A percentile compares a stretch with the other conserved stretches of the same genome.
Evolutionary conservation across 2,888 invertebrate genomes (phyloP).

Genomic region (Himalopsyche kuldschensis): DNA sequence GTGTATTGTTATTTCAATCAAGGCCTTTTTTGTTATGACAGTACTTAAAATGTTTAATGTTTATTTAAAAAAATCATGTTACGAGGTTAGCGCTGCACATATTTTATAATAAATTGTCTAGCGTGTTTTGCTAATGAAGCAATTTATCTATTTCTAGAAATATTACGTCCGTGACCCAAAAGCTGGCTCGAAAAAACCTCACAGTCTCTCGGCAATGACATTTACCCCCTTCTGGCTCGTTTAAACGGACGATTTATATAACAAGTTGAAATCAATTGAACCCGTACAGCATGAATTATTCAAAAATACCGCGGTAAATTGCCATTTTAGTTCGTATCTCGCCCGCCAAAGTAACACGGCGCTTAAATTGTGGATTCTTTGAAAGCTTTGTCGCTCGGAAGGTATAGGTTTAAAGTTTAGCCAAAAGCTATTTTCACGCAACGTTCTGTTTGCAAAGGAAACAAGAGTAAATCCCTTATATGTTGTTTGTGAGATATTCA

Average conservation of each 20-base stretch:
- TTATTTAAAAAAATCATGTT: too few species aligned
- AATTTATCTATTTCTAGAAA: background rate
- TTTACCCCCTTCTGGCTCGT: background rate
- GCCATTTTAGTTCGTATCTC: background rate
- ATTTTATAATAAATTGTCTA: background rate
- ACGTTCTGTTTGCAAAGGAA: background rate
- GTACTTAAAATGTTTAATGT: too few species aligned
- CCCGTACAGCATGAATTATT: background rate
- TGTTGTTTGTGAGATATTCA: too few species aligned
- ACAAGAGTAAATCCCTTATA: too few species aligned
- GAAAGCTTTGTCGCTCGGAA: background rate
- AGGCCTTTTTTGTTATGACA: too few species aligned
- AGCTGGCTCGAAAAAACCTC: background rate
- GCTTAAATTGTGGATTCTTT: background rate
- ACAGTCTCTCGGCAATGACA: background rate
- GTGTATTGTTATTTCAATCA: too few species aligned
- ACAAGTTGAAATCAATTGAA: background rate
- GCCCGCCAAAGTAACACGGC: background rate
- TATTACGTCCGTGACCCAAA: background rate
- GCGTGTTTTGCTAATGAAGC: background rate
- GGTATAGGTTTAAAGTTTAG: background rate
- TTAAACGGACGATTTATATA: background rate
- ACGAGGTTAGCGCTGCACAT: background rate
- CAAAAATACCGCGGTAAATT: background rate
- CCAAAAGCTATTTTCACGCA: background rate